phyloP scores from a whole-genome alignment of 2,797 vertebrate species.

The Microchirus variegatus region DNA sequence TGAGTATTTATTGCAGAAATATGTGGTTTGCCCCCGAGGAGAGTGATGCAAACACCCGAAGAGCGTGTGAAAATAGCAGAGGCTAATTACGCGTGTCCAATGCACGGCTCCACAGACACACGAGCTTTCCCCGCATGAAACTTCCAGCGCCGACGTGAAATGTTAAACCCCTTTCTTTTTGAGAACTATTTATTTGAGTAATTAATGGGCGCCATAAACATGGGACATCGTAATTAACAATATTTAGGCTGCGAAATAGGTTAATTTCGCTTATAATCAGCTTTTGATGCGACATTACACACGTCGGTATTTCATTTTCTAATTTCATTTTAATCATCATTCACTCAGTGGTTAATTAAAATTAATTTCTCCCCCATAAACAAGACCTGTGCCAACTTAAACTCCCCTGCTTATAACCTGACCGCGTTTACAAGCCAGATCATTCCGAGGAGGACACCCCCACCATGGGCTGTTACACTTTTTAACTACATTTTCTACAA shows the following conservation, averaged over 20 bases:
- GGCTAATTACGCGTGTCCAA: slow-evolving; percentile 77
- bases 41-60: slow-evolving; percentile 73
- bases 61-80: slow-evolving; percentile 72
- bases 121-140: slow-evolving; percentile 51
- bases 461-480: slow-evolving; percentile 33
- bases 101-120: slow-evolving; percentile 61
- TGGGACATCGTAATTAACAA: slow-evolving; percentile 29
- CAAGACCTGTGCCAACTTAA: slow-evolving; percentile 56
- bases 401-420: slow-evolving; percentile 51
- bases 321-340: slow-evolving; percentile 57
- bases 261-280: slow-evolving; percentile 36
- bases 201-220: slow-evolving; percentile 52
- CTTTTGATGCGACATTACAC: slow-evolving; percentile 31
- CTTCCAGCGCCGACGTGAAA: slow-evolving; percentile 47
- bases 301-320: slow-evolving; percentile 53
- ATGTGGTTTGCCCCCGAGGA: slow-evolving; percentile 70
- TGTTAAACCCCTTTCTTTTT: slow-evolving; percentile 41
- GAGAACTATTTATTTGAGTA: slow-evolving; percentile 56
- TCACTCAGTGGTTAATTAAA: slow-evolving; percentile 65
- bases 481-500: slow-evolving; percentile 34
- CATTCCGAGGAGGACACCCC: slow-evolving; percentile 32
- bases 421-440: slow-evolving; percentile 45
- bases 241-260: slow-evolving; percentile 36
- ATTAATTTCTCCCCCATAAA: slow-evolving; percentile 61
- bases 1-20: slow-evolving; percentile 58